These are phyloP conservation scores for Anabas testudineus DNA, from an alignment of 2,797 vertebrate genomes.

Conservation along the genomic window DNA sequence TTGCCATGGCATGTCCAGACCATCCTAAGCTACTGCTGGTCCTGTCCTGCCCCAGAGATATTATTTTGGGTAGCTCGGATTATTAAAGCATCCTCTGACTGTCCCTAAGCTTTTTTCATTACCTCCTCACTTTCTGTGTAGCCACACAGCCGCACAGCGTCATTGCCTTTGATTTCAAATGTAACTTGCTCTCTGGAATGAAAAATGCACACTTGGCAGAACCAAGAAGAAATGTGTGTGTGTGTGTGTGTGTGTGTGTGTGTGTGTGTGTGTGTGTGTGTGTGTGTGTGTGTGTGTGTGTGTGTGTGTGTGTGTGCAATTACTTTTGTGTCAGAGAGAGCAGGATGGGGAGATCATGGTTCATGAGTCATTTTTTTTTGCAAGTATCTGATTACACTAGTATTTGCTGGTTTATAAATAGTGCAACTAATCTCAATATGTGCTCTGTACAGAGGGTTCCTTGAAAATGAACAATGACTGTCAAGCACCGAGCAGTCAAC, in stretches of 20 bases:
- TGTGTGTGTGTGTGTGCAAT: constrained; percentile 21
- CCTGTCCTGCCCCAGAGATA: constrained; percentile 54
- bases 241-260: no score
- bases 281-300: no score
- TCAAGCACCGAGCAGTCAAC: constrained; percentile 37
- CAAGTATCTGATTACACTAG: constrained; percentile 44
- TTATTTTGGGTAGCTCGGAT: constrained; percentile 75
- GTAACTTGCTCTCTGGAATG: constrained; percentile 74
- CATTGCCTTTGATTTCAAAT: constrained; percentile 79
- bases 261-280: no score
- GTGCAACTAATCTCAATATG: constrained; percentile 41
- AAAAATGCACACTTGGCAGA: constrained; percentile 84
- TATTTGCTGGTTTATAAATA: constrained; percentile 56
- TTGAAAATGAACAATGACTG: constrained; percentile 60
- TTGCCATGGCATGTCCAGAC: constrained; percentile 34
- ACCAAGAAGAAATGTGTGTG: constrained; percentile 65
- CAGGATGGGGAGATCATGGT: constrained; percentile 21
- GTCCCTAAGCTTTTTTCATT: constrained; percentile 78
- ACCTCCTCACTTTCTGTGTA: constrained; percentile 67
- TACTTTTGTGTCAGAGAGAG: constrained; percentile 38
- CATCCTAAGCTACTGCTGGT: constrained; percentile 32
- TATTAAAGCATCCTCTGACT: constrained; percentile 79
- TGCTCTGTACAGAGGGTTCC: constrained; percentile 47
- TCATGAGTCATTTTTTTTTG: constrained; percentile 32
- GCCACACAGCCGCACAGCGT: constrained; percentile 72